Base-by-base conservation (phyloP, 2,113 vertebrate species). In the Passer domesticus region DNA sequence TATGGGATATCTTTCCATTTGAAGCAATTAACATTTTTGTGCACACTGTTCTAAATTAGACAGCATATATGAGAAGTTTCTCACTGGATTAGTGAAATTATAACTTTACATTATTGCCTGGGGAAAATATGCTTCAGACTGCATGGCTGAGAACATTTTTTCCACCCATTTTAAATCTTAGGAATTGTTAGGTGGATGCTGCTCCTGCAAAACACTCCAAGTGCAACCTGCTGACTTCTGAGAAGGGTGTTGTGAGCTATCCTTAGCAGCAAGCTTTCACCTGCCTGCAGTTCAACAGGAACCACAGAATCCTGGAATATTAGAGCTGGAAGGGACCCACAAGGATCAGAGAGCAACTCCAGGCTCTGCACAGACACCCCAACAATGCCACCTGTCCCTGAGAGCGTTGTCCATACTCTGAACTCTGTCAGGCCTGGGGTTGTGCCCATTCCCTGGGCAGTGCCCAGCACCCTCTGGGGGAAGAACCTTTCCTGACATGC, bases 331-430 rank as follows among this genome's bases (percentile, higher is more conserved):
- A 53, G 46, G n/a, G 39, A 60, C 16, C 53, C 78, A 39, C 9
- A 30, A 18, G 87, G 39, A 18, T 39, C 28, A 41, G 23, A 53
- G 24, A 14, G 6, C 62, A 68, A 8, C 39, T 21, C 19, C 53
- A n/a, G 69, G 28, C 28, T 16, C 19, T 25, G 13, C 77, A n/a
- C 33, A 68, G 28, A 22, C 39, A 52, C 30, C 44, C 59, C 53
- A 53, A 25, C 24, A 47, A n/a, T 39, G 15, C 19, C 53, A 39
- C 13, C n/a, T 30, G 37, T 13, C 1, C 50, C 60, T 60, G 46
- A 7, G 15, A 44, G 27, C 5, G 0, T 0, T 67, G 39, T 25
- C 60, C 39, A 46, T 18, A 30, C 19, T 2, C n/a, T 7, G 76
- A 33, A 18, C 5, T 58, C 50, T 81, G 68, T 0, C 44, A 44